Base-by-base conservation (phyloP, 2,113 vertebrate genomes). In the Arothron firmamentum region DNA sequence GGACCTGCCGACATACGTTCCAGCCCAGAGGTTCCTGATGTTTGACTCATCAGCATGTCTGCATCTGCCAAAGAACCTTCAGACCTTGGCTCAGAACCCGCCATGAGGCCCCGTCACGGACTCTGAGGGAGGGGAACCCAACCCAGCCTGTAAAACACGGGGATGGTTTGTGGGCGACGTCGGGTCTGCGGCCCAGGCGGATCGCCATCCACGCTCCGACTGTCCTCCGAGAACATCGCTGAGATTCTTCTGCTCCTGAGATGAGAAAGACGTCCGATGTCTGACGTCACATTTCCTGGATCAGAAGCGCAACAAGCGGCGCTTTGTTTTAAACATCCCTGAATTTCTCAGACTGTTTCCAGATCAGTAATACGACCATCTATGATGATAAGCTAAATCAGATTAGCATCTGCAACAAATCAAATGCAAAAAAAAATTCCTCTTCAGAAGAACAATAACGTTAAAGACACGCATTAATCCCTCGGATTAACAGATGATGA, bases 101-200 rank as follows among this genome's bases (percentile, higher is more conserved):
- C 78, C 67, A 16, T 52, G 58, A 72, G 62, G 62, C 68, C 58
- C 68, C 49, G 19, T 59, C 23, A 59, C 21, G 34, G 60, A 59
- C 53, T 12, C 45, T 68, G 68, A 5, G 14, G 56, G 61, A 61
- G 65, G 60, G 60, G 46, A 70, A 59, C 34, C 47, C 34, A 38
- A 71, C 41, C 59, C 28, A 16, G 59, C 73, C 65, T 65, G 67
- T 81, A 72, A 81, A 82, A 74, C 68, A 70, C 63, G 62, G 53
- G 56, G 54, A 79, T 68, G 54, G 78, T 80, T 80, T 77, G 79
- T 78, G 80, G 78, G 69, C 75, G 54, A 62, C 53, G 62, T 75
- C 52, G 31, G 75, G 72, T 81, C 58, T 47, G 46, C 19, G n/a
- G 67, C 75, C 71, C 66, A 78, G 47, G 59, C 38, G 12, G 72